phyloP scores from a whole-genome alignment of 2,888 invertebrate genomes.

The Leucophenga maculata region DNA sequence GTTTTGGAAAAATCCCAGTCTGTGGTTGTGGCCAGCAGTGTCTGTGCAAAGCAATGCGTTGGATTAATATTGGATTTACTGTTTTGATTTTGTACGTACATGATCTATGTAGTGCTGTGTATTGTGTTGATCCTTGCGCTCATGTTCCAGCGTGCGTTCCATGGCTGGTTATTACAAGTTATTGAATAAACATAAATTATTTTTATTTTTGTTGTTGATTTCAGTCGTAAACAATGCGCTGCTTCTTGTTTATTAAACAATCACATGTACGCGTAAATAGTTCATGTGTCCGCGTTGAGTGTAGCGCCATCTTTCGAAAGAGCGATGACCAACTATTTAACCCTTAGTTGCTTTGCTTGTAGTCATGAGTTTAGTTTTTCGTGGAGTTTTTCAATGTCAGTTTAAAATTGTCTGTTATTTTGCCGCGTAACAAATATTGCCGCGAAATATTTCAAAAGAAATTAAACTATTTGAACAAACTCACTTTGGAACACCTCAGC shows the following conservation, averaged over 20 bases:
- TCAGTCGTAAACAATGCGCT: neutral
- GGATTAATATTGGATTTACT: neutral
- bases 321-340: neutral
- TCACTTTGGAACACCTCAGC: no score
- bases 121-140: conserved; percentile 58
- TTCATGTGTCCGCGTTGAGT: neutral
- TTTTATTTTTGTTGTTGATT: neutral
- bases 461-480: no score
- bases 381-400: no score
- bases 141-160: conserved; percentile 38
- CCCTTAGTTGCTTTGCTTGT: neutral
- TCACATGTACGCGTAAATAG: neutral
- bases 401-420: no score
- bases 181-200: neutral
- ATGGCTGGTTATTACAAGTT: conserved; percentile 3
- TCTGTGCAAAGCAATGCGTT: conserved; percentile 45
- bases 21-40: conserved; percentile 60
- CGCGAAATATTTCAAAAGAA: no score
- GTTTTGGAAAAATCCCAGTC: conserved; percentile 51
- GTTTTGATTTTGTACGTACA: conserved; percentile 49
- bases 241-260: no score
- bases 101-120: conserved; percentile 69
- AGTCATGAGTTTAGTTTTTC: neutral
- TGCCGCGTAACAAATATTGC: no score
- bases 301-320: neutral